Evolutionary conservation across 2,888 invertebrate genomes (phyloP).

Genomic region (Hyposoter didymator): DNA sequence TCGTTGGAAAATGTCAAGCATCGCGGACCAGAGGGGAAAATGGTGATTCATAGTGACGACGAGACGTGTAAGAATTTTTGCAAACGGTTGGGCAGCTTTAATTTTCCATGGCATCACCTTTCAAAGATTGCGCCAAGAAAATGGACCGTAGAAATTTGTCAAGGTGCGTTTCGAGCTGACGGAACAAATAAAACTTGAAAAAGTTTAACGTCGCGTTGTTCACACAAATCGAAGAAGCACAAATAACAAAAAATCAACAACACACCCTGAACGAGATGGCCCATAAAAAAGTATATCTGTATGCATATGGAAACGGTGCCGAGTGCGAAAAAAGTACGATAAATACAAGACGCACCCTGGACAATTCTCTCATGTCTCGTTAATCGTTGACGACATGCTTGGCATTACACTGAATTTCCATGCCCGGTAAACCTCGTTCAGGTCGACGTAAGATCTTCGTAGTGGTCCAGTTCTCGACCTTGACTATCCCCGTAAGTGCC

Average conservation of each 20-base stretch:
- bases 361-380: constrained; percentile 80
- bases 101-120: not conserved
- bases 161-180: not conserved
- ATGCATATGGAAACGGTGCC: not conserved
- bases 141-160: not conserved
- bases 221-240: not conserved
- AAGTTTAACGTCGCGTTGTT: not conserved
- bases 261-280: not conserved
- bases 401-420: constrained; percentile 60
- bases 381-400: constrained; percentile 76
- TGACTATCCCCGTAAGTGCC: constrained; percentile 52
- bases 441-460: constrained; percentile 48
- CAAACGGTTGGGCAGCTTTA: not conserved
- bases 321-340: not conserved
- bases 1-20: not conserved
- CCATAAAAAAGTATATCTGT: not conserved
- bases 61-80: not conserved
- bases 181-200: not conserved
- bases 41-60: constrained; percentile 1
- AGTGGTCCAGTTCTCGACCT: constrained; percentile 59
- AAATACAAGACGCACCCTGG: constrained; percentile 76
- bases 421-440: constrained; percentile 57
- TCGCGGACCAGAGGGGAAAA: not conserved
- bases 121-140: not conserved
- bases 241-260: not conserved